Evolutionary conservation across 2,113 vertebrate genomes (phyloP).

Genomic region (Pseudorhombus dupliciocellatus): DNA sequence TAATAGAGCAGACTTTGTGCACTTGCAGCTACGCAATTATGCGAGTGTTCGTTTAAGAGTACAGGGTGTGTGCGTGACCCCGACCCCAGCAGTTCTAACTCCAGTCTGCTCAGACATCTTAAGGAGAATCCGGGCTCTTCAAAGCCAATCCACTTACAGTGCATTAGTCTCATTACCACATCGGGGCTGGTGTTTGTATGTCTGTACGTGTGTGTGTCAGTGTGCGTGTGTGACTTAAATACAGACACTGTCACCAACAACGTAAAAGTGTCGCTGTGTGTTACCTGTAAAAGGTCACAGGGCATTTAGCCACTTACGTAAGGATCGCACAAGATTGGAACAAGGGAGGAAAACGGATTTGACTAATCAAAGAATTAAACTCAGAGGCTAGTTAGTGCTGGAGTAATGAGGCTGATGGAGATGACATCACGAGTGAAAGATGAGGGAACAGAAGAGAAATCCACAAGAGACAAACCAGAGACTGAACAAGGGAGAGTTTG

Average conservation of each 20-base stretch:
- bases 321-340: slow-evolving; percentile 3
- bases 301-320: slow-evolving; percentile 13
- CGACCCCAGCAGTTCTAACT: slow-evolving; percentile 68
- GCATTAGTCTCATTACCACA: slow-evolving; percentile 80
- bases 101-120: slow-evolving; percentile 80
- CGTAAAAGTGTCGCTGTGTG: slow-evolving; percentile 3
- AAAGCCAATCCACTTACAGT: slow-evolving; percentile 81
- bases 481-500: neutral
- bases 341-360: neutral
- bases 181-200: slow-evolving; percentile 36
- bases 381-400: slow-evolving; percentile 28
- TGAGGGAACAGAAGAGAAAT: neutral
- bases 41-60: slow-evolving; percentile 23
- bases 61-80: slow-evolving; percentile 55
- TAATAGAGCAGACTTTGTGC: neutral
- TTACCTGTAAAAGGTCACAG: slow-evolving; percentile 19
- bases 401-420: slow-evolving; percentile 20
- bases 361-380: slow-evolving; percentile 10
- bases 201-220: neutral
- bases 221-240: slow-evolving; percentile 36
- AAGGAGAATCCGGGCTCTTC: slow-evolving; percentile 71
- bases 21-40: neutral
- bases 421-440: neutral
- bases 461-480: neutral
- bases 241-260: slow-evolving; percentile 18